Base-by-base conservation (phyloP, 2,888 invertebrate genomes). In the Artemia sp. region DNA sequence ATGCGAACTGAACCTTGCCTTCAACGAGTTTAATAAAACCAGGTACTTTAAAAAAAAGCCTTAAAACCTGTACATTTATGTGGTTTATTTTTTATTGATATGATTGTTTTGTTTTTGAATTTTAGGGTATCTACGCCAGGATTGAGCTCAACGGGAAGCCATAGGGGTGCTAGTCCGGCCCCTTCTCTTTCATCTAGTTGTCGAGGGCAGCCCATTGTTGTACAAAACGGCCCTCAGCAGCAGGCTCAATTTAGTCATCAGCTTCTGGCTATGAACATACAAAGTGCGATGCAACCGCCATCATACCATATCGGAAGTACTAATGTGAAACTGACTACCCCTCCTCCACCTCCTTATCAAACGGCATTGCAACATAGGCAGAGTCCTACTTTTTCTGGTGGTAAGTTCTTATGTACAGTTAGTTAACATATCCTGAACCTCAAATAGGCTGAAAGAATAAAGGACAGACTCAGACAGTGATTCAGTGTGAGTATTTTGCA, bases 231-330 rank as follows among this genome's bases (percentile, higher is more conserved):
- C 12, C 87, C 87, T 14, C 87, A 86, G 75, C 88, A 85, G 69
- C 90, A 91, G 77, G 91, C 92, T 75, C 91, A 92, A 78, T 81
- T 92, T 69, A 83, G 86, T 70, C 92, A 92, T 78, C 91, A 92
- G 78, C 89, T 92, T 80, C 92, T 92, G 79, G 90, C 89, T 50
- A 81, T 92, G 72, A 87, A 84, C 76, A 83, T 91, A 74, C 76
- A 82, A 51, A 82, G 82, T 67, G 82, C 84, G 51, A 86, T 85
- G 75, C 85, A 86, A 14, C 88, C 86, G 52, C 87, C 86, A 51
- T 86, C 86, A 11, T 76, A 75, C 71, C 75, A 75, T 4, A 12
- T 83, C 84, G 68, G 83, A 86, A 51, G 38, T 24, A 12, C 53
- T 12, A 51, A 51, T 0, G 52, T 64, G 6, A 74, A 73, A 67